Conservation (phyloP, 35 echinoderm and acorn worm genomes). For the Apostichopus californicus region DNA sequence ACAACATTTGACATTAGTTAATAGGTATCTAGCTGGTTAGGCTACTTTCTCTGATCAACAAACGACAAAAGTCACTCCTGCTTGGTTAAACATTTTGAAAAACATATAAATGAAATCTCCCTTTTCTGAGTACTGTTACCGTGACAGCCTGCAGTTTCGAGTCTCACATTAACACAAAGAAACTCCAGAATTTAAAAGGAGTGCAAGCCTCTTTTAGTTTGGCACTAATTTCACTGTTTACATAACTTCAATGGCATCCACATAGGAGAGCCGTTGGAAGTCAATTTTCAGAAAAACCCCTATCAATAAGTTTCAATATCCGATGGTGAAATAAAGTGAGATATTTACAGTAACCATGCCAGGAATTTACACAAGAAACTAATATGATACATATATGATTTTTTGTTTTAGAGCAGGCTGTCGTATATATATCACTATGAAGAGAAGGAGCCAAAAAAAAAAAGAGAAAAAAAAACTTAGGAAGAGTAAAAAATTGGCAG, state of each 20-base stretch:
- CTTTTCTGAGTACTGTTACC: too few relatives aligned
- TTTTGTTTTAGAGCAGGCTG: neutral
- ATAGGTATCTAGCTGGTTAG: slow-evolving; percentile 33
- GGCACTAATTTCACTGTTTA: neutral
- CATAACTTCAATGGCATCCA: neutral
- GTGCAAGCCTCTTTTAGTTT: too few relatives aligned
- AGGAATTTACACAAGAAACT: neutral
- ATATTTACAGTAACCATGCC: neutral
- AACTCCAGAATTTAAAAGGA: too few relatives aligned
- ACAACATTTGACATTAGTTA: neutral
- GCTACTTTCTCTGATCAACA: slow-evolving; percentile 42
- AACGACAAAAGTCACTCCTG: slow-evolving; percentile 25
- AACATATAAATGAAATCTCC: neutral
- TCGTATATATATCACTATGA: neutral
- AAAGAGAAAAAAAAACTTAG: neutral
- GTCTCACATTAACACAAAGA: neutral
- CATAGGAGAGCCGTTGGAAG: too few relatives aligned
- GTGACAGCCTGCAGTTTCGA: too few relatives aligned
- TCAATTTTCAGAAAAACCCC: too few relatives aligned
- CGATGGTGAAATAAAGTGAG: neutral
- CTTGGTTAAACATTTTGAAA: neutral
- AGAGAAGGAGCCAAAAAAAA: neutral
- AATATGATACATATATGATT: neutral
- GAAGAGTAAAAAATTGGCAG: neutral
- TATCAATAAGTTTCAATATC: neutral